Conservation (phyloP, 92 coral and sea anemone genomes). For the Epizoanthus stellaris region DNA sequence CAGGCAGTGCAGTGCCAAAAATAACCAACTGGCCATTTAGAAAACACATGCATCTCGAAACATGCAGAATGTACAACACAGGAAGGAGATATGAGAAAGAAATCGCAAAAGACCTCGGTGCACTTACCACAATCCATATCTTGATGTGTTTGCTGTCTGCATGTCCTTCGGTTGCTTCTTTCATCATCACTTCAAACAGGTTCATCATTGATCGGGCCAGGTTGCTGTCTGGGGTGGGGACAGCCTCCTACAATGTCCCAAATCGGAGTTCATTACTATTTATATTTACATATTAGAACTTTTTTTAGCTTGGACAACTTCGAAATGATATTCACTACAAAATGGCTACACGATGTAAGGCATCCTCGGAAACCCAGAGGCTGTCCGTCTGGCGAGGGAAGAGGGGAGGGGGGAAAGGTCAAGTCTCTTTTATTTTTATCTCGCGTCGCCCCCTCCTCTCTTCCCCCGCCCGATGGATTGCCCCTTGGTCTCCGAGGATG, state of each 20-base stretch:
- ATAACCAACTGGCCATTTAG: not conserved
- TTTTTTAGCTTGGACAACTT: not conserved
- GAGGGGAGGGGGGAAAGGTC: too few species aligned
- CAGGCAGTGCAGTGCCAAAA: too few species aligned
- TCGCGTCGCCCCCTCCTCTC: too few species aligned
- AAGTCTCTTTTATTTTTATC: too few species aligned
- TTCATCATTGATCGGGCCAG: conserved; percentile 97
- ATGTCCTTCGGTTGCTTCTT: conserved; percentile 74
- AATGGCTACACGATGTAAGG: too few species aligned
- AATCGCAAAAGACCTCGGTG: not conserved
- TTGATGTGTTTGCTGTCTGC: conserved; percentile 85
- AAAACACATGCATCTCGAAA: not conserved
- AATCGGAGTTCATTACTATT: not conserved
- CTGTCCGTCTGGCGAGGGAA: too few species aligned
- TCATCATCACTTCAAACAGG: conserved; percentile 96
- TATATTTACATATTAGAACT: not conserved
- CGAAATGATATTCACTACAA: not conserved
- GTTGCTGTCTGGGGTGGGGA: conserved; percentile 93
- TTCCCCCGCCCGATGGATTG: too few species aligned
- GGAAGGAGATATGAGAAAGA: not conserved
- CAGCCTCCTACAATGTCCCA: conserved; percentile 69
- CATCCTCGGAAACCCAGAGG: too few species aligned
- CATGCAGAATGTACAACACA: not conserved
- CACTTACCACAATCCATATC: conserved; percentile 91
- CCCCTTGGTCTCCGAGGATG: too few species aligned